Percentiles rank a stretch among this genome's conserved stretches.
Conservation (phyloP, 2,113 vertebrate genomes). For the Girardinichthys multiradiatus region DNA sequence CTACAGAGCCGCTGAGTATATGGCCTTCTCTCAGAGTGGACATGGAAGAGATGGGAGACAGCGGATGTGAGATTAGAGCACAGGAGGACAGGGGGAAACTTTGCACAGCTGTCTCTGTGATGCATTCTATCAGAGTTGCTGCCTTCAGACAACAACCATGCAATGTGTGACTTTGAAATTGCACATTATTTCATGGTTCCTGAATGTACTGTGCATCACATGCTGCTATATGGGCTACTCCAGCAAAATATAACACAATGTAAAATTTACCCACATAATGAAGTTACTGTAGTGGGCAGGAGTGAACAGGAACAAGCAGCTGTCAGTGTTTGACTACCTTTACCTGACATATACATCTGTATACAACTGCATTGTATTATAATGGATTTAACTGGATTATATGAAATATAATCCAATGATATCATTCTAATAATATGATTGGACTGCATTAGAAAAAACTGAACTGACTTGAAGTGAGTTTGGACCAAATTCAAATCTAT, state of each 20-base stretch:
- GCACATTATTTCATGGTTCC: constrained; percentile 9
- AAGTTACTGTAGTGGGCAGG: background rate
- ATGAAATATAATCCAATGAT: too few relatives aligned
- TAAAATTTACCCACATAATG: background rate
- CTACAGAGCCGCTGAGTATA: constrained; percentile 33
- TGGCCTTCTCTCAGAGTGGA: constrained; percentile 41
- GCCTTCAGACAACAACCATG: constrained; percentile 14
- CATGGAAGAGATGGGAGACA: constrained; percentile 31
- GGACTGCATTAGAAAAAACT: too few relatives aligned
- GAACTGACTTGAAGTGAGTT: too few relatives aligned
- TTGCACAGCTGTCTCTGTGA: constrained; percentile 46
- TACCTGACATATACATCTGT: background rate
- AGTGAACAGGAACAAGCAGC: background rate
- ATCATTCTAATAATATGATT: too few relatives aligned
- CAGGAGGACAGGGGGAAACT: constrained; percentile 25
- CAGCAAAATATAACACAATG: background rate
- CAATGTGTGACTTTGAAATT: background rate
- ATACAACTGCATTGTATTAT: background rate
- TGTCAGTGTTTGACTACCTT: background rate
- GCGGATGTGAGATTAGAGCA: constrained; percentile 34
- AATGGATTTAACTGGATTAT: background rate
- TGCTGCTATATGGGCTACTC: background rate
- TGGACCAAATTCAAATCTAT: too few relatives aligned
- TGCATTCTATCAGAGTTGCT: constrained; percentile 1
- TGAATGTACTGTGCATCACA: background rate